Conservation (phyloP, 2,797 vertebrate species). For the Astyanax mexicanus region DNA sequence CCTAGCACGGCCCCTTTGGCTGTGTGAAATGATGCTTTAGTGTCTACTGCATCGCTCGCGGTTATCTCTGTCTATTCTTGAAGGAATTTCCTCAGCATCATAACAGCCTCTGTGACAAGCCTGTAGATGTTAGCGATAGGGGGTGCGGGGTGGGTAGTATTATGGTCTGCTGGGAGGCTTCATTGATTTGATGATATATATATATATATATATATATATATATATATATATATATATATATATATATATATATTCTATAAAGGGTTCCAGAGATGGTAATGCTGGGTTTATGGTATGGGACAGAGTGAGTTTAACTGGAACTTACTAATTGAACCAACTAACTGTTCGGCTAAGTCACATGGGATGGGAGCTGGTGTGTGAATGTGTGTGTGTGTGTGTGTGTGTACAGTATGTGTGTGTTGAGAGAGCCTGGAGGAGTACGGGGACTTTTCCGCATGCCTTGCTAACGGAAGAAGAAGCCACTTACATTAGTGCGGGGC, state of each 20-base stretch:
- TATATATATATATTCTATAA: constrained; percentile 73
- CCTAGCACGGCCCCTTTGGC: constrained; percentile 75
- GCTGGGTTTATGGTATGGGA: too few species aligned
- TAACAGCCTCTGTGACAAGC: constrained; percentile 62
- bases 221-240: too few species aligned
- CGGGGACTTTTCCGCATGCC: constrained; percentile 51
- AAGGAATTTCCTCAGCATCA: constrained; percentile 66
- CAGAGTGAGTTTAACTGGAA: constrained; percentile 71
- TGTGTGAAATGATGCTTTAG: constrained; percentile 82
- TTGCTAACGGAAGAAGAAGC: constrained; percentile 59
- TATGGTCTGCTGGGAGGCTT: constrained; percentile 57
- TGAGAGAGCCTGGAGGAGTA: constrained; percentile 72
- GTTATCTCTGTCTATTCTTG: constrained; percentile 76
- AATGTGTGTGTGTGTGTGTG: constrained; percentile 51
- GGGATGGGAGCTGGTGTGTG: constrained; percentile 55
- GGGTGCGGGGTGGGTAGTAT: constrained; percentile 4
- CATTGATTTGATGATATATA: constrained; percentile 77
- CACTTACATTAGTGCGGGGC: constrained; percentile 60
- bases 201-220: too few species aligned
- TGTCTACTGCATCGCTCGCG: constrained; percentile 76
- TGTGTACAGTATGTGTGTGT: constrained; percentile 62
- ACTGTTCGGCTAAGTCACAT: too few species aligned
- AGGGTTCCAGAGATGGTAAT: constrained; percentile 70
- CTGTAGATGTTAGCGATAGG: constrained; percentile 57
- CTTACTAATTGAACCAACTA: constrained; percentile 76